Base-by-base conservation (phyloP, 2,888 invertebrate genomes). In the Smittia sp. region DNA sequence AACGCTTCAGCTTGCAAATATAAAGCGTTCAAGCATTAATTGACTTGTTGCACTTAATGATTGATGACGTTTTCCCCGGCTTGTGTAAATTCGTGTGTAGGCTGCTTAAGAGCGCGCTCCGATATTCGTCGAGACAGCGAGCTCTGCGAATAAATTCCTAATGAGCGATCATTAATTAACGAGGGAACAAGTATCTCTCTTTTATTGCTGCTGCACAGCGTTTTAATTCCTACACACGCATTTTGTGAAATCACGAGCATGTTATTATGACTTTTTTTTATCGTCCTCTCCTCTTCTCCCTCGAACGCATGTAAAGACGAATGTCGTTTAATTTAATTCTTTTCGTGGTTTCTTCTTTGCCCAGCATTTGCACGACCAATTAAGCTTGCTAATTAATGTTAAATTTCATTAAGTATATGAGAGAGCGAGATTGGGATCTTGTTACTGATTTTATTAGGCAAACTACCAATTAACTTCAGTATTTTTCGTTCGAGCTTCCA, bases 361-460 rank as follows among this genome's bases (percentile, higher is more conserved):
- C 58, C 18, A 75, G 76, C 58, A 58, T 58, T 58, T 58, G 75
- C 76, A 77, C 76, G 76, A 76, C 76, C 77, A 77, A 77, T 78
- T 78, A 77, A 77, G 76, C 75, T 76, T 76, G 76, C 77, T 78
- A 78, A 78, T 78, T 77, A 78, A 77, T 78, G 77, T 77, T 77
- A 41, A 68, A 24, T 68, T 68, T n/a, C 58, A 58, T 58, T 58
- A 58, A 58, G 68, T 46, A 68, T 68, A 68, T 68, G 11, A 24
- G 22, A 58, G 46, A n/a, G n/a, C n/a, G n/a, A 46, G 58, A 58
- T 41, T 22, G 68, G 46, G 68, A 68, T 68, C 68, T 68, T 68
- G 39, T 68, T 68, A 68, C 39, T 41, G 46, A 24, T 68, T 68
- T 58, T 58, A 58, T 58, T 58, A 58, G 58, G 13, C 20, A 58